These are phyloP conservation scores for Drosophila multiciliata DNA, from an alignment of 2,888 invertebrate genomes.

Conservation along the genomic window DNA sequence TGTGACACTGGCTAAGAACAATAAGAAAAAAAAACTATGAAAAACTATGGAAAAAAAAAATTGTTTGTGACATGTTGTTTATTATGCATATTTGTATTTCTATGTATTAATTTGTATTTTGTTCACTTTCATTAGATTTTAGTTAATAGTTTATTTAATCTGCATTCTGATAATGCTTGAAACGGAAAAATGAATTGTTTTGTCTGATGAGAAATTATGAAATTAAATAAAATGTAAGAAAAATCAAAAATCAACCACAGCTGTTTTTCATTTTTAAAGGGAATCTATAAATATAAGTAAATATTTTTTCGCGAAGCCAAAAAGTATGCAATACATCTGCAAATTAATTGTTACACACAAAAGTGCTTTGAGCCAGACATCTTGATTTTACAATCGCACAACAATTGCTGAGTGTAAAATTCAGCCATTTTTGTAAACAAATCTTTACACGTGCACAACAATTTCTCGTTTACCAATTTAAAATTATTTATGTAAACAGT, in stretches of 20 bases:
- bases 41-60: conserved; percentile 40
- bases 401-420: not conserved
- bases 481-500: conserved; percentile 42
- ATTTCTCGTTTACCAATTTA: conserved; percentile 22
- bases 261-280: not conserved
- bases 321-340: conserved; percentile 41
- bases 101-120: conserved; percentile 72
- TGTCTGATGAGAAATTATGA: conserved; percentile 68
- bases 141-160: conserved; percentile 83
- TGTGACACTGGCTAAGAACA: conserved; percentile 10
- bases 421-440: not conserved
- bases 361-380: not conserved
- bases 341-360: not conserved
- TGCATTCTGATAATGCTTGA: conserved; percentile 77
- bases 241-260: conserved; percentile 23
- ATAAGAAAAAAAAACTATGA: conserved; percentile 28
- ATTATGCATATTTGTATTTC: conserved; percentile 78
- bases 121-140: conserved; percentile 72
- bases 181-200: conserved; percentile 78
- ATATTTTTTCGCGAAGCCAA: conserved; percentile 11
- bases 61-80: conserved; percentile 82
- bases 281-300: not conserved
- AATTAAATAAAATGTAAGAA: conserved; percentile 78
- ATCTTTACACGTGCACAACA: not conserved
- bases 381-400: not conserved